phyloP scores from a whole-genome alignment of 1,140 invertebrate species.

The Apocrypta bakeri region DNA sequence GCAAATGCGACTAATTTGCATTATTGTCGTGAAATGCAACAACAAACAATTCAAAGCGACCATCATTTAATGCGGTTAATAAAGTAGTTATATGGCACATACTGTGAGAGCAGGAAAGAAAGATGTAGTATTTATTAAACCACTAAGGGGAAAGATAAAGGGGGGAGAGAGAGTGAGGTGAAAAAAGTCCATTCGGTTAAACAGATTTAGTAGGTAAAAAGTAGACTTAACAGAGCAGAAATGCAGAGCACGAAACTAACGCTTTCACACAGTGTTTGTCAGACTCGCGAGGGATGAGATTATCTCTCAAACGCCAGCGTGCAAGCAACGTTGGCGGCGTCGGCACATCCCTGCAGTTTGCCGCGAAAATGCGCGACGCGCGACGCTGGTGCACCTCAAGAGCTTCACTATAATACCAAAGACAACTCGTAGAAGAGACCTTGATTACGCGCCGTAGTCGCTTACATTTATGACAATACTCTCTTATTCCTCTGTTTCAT shows the following conservation, averaged over 20 bases:
- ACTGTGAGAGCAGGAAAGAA: too few species aligned
- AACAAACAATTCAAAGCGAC: too few species aligned
- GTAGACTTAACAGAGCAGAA: not conserved
- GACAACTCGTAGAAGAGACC: slow-evolving; percentile 27
- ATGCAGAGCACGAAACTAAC: slow-evolving; percentile 16
- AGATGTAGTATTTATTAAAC: too few species aligned
- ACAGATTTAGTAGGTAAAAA: not conserved
- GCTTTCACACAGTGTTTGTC: slow-evolving; percentile 32
- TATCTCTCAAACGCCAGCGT: slow-evolving; percentile 56
- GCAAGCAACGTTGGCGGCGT: not conserved
- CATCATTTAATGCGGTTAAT: too few species aligned
- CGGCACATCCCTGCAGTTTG: slow-evolving; percentile 32
- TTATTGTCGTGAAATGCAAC: too few species aligned
- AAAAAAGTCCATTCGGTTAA: not conserved
- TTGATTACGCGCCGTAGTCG: slow-evolving; percentile 35
- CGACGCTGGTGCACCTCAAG: slow-evolving; percentile 5
- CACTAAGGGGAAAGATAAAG: too few species aligned
- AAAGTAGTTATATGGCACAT: too few species aligned
- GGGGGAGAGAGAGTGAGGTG: not conserved
- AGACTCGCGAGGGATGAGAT: slow-evolving; percentile 52
- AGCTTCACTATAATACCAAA: slow-evolving; percentile 20
- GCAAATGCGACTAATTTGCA: too few species aligned
- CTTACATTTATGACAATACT: slow-evolving; percentile 45
- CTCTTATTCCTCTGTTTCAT: slow-evolving; percentile 14
- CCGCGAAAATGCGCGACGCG: slow-evolving; percentile 45